Evolutionary conservation across 2,113 vertebrate species (phyloP), one percentile per base, ranked within the genome.

Genomic region (Tinamus guttatus): DNA sequence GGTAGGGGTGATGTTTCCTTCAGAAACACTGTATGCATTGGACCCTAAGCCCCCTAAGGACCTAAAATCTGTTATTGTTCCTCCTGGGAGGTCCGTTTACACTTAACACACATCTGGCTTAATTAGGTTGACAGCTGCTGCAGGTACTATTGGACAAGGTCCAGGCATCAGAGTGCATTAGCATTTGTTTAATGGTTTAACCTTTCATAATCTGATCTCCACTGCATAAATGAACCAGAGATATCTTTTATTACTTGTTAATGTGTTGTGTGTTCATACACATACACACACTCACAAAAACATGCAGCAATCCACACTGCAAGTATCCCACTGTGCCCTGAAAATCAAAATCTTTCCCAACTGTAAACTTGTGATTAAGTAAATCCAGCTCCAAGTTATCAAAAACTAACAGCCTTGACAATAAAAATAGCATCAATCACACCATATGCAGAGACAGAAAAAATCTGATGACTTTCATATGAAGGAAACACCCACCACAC

Each of bases 121-220:
- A 98, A 98, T 98, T 97, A 98, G 97, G 96, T 32, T 98, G 98
- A 98, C 98, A 98, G 97, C 98, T 98, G 97, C 96, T 97, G 81
- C 98, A 98, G 97, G 98, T 98, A 98, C 94, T 93, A 52, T 96
- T 98, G 97, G 98, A 98, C 75, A 95, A 96, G 94, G 94, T 97
- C 98, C 98, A 98, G 97, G 96, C 97, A 97, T 95, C 97, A 94
- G 77, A 85, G 84, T 70, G 93, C 93, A 93, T 97, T 98, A 97
- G 87, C 94, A 90, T 97, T 97, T 97, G 97, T 94, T 97, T 98
- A 97, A 97, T 97, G 98, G 97, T 97, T 97, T 98, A 97, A 98
- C 96, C 96, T 98, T 97, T 97, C 95, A 90, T 97, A 97, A 97
- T 97, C 96, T 95, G 96, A 97, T 98, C 94, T 97, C 85, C 83